phyloP scores from a whole-genome alignment of 2,888 invertebrate genomes.

The Gymnoscelis rufifasciata region DNA sequence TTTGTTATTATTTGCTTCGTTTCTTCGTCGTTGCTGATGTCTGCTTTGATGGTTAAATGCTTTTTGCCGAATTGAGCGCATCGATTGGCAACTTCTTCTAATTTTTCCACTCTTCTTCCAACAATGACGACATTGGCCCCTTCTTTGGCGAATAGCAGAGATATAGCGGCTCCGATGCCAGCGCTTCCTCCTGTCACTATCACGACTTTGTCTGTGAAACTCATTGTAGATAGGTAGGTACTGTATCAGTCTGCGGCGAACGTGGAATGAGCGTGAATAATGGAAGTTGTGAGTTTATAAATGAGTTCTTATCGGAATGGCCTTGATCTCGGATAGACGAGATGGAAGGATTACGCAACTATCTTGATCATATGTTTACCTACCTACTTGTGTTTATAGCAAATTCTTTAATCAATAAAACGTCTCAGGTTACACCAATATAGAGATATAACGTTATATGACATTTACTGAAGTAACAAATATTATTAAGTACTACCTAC shows the following conservation, averaged over 20 bases:
- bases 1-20: constrained; percentile 30
- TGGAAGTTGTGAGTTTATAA: no score
- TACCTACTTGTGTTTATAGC: no score
- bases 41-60: constrained; percentile 36
- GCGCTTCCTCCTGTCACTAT: constrained; percentile 77
- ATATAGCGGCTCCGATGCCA: constrained; percentile 83
- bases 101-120: constrained; percentile 37
- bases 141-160: constrained; percentile 75
- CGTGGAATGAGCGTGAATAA: no score
- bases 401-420: no score
- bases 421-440: no score
- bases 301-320: no score
- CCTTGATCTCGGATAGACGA: no score
- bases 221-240: constrained; percentile 24
- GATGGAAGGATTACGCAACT: no score
- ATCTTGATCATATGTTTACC: no score
- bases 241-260: not conserved
- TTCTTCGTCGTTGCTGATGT: constrained; percentile 39
- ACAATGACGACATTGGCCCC: constrained; percentile 39
- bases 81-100: constrained; percentile 28
- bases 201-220: constrained; percentile 45
- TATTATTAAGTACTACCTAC: no score
- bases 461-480: no score
- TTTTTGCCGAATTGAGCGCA: constrained; percentile 31
- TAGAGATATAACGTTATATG: no score